phyloP scores from a whole-genome alignment of 2,888 invertebrate species.

The Stenolophus ochropezus region DNA sequence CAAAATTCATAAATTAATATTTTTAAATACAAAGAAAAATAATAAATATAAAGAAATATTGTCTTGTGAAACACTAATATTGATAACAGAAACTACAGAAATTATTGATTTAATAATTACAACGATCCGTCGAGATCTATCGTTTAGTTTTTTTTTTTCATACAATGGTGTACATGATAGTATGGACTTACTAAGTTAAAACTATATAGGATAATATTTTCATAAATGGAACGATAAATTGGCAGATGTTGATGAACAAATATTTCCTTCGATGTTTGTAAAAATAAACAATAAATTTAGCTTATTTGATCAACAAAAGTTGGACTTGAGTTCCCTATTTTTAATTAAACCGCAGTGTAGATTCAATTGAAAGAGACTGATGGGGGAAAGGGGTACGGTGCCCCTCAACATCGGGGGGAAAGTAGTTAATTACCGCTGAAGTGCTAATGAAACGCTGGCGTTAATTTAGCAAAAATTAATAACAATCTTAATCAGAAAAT shows the following conservation, averaged over 20 bases:
- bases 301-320: constrained; percentile 14
- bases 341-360: constrained; percentile 15
- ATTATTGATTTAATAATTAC: too few relatives aligned
- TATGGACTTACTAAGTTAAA: too few relatives aligned
- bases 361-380: background rate
- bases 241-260: background rate
- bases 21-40: too few relatives aligned
- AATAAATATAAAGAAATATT: too few relatives aligned
- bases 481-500: constrained; percentile 37
- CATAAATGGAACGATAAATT: too few relatives aligned
- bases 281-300: constrained; percentile 7
- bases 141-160: too few relatives aligned
- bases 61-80: too few relatives aligned
- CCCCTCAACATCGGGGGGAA: background rate
- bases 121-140: too few relatives aligned
- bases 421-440: constrained; percentile 26
- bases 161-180: too few relatives aligned
- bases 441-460: constrained; percentile 24
- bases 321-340: background rate
- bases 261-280: background rate
- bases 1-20: too few relatives aligned
- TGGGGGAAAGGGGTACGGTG: background rate
- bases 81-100: too few relatives aligned
- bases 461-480: constrained; percentile 38
- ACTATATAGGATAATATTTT: too few relatives aligned